Evolutionary conservation across 2,113 vertebrate species (phyloP).

Genomic region (Cyprinodon tularosa): DNA sequence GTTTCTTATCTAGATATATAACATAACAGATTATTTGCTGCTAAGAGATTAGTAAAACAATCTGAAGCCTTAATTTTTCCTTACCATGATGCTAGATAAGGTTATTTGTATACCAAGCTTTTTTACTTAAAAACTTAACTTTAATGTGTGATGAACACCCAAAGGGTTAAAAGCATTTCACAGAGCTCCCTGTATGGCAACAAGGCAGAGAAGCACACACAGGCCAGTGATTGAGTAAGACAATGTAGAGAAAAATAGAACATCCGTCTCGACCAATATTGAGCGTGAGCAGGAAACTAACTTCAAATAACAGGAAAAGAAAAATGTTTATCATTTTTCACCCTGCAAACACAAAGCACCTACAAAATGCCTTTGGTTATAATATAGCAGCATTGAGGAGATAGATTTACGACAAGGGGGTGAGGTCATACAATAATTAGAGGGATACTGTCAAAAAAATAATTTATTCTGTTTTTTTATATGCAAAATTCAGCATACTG

Average conservation of each 20-base stretch:
- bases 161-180: slow-evolving; percentile 1
- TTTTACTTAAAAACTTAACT: slow-evolving; percentile 1
- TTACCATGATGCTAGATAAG: neutral
- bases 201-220: slow-evolving; percentile 21
- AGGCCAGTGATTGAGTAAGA: slow-evolving; percentile 14
- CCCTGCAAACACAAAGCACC: slow-evolving; percentile 10
- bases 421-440: slow-evolving; percentile 53
- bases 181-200: slow-evolving; percentile 19
- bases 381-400: slow-evolving; percentile 46
- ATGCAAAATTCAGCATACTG: slow-evolving; percentile 33
- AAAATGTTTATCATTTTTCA: slow-evolving; percentile 8
- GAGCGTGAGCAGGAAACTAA: slow-evolving; percentile 7
- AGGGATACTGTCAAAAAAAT: slow-evolving; percentile 35
- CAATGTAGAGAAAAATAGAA: neutral
- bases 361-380: slow-evolving; percentile 11
- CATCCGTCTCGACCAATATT: neutral
- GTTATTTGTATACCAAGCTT: slow-evolving; percentile 2
- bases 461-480: slow-evolving; percentile 34
- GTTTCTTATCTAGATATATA: neutral
- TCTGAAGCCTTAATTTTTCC: neutral
- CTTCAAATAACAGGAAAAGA: slow-evolving; percentile 1
- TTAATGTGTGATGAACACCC: slow-evolving; percentile 18
- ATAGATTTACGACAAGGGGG: slow-evolving; percentile 25
- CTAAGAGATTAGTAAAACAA: neutral
- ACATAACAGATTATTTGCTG: neutral